Evolutionary conservation across 2,797 vertebrate genomes (phyloP), one percentile per base, ranked within the genome.

Genomic region (Takifugu ocellatus): DNA sequence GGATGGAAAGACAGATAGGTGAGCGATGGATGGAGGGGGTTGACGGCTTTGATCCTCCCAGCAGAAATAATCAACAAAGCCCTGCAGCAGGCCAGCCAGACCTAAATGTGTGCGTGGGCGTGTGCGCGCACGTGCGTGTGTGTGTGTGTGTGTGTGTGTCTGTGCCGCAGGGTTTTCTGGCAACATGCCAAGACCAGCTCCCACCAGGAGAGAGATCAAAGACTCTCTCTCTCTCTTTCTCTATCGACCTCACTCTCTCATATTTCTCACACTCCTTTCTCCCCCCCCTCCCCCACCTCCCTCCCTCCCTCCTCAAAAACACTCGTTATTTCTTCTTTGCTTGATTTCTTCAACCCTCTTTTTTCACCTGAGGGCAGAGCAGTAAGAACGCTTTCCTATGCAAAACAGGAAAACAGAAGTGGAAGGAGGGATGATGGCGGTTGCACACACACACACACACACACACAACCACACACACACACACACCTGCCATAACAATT

Each of bases 11-110:
- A 49, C 42, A 24, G 31, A 17, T 31, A 75, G 62, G 54, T 72
- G 69, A 76, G 58, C 54, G 70, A 76, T 61, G 24, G 52, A 54
- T 26, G 52, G 58, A 66, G 60, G 66, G 54, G 42, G 33, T 61
- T 24, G 56, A 66, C 50, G 55, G 78, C 87, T 91, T 92, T 92
- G 85, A 91, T 91, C 90, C 84, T 88, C 87, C 79, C 87, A 83
- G 85, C 84, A 89, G 90, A 91, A 91, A 91, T 91, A 91, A 91
- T 91, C 90, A 92, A 89, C 88, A 87, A 90, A 90, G 88, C 79
- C 83, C 78, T 70, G 66, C 56, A 84, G 84, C 81, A 64, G 75
- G 39, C 75, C 75, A 73, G 68, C 50, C 49, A 71, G 50, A 74
- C 70, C 65, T 78, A 53, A 66, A 63, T 67, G 25, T 58, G 66